These are phyloP conservation scores for Coenobita brevimanus DNA, from an alignment of 1,140 invertebrate genomes.

Conservation along the genomic window DNA sequence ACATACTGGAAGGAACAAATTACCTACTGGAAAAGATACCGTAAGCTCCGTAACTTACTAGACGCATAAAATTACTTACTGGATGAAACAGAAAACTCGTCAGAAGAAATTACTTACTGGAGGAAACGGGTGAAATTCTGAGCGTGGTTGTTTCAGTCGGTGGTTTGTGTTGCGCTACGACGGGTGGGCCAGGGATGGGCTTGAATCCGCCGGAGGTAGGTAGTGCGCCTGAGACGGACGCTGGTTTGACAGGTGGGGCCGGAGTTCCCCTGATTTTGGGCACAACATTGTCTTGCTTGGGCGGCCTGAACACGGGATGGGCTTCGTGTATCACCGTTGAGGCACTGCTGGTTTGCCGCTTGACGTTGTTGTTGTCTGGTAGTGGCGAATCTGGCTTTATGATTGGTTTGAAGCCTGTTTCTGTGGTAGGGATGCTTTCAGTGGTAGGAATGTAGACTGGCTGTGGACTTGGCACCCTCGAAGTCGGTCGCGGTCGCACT, in stretches of 20 bases:
- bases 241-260: background rate
- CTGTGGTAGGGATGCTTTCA: conserved; percentile 30
- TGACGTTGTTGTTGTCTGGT: background rate
- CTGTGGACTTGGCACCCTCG: conserved; percentile 39
- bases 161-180: conserved; percentile 17
- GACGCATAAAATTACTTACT: background rate
- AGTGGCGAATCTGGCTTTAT: conserved; percentile 27
- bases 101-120: conserved; percentile 18
- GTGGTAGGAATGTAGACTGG: conserved; percentile 52
- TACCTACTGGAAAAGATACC: too few species aligned
- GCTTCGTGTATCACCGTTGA: conserved; percentile 1
- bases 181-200: conserved; percentile 9
- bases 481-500: background rate
- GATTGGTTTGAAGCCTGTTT: conserved; percentile 54
- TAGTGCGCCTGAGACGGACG: background rate
- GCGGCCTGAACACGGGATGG: conserved; percentile 10
- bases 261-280: conserved; percentile 4
- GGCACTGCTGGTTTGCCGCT: background rate
- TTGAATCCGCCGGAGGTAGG: conserved; percentile 9
- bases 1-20: too few species aligned
- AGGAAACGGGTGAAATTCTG: conserved; percentile 28
- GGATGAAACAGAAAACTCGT: too few species aligned
- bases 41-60: too few species aligned
- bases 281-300: conserved; percentile 27
- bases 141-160: conserved; percentile 10